Percentiles rank a stretch among this genome's conserved stretches.
These are phyloP conservation scores for Lasioglossum oenotherae DNA, from an alignment of 2,888 invertebrate genomes.

Conservation along the genomic window DNA sequence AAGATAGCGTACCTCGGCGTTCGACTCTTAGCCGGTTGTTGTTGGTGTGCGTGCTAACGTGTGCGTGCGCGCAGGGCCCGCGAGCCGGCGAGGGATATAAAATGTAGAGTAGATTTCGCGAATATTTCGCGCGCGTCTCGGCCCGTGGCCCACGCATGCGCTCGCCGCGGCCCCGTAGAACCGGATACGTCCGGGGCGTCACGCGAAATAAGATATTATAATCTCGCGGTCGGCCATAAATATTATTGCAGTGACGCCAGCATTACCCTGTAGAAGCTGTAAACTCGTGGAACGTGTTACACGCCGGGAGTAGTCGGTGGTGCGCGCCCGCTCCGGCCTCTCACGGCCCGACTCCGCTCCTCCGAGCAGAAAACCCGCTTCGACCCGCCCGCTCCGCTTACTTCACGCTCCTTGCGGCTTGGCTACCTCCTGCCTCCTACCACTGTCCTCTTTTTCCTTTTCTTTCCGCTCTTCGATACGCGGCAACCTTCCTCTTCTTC, in stretches of 20 bases:
- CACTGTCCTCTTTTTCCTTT: background rate
- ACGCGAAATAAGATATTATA: constrained; percentile 81
- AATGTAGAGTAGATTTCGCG: constrained; percentile 72
- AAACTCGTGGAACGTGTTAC: constrained; percentile 80
- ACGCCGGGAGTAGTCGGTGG: constrained; percentile 53
- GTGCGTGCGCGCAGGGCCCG: background rate
- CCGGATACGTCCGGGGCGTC: constrained; percentile 75
- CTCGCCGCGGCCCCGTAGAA: constrained; percentile 61
- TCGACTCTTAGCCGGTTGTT: constrained; percentile 25
- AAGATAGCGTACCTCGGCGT: constrained; percentile 69
- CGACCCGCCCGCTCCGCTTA: constrained; percentile 13
- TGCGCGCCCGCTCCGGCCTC: constrained; percentile 2
- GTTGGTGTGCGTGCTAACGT: background rate
- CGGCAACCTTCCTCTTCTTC: background rate
- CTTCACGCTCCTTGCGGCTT: background rate
- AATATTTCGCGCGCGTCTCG: constrained; percentile 58
- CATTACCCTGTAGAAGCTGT: constrained; percentile 77
- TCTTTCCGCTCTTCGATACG: background rate
- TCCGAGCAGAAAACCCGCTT: background rate
- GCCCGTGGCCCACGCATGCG: constrained; percentile 68
- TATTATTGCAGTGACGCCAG: constrained; percentile 79
- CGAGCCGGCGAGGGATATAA: constrained; percentile 45
- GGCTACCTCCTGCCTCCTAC: background rate
- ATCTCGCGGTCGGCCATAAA: constrained; percentile 79
- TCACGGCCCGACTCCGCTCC: background rate